These are phyloP conservation scores for Biston stratarius DNA, from an alignment of 2,888 invertebrate species.

Conservation along the genomic window DNA sequence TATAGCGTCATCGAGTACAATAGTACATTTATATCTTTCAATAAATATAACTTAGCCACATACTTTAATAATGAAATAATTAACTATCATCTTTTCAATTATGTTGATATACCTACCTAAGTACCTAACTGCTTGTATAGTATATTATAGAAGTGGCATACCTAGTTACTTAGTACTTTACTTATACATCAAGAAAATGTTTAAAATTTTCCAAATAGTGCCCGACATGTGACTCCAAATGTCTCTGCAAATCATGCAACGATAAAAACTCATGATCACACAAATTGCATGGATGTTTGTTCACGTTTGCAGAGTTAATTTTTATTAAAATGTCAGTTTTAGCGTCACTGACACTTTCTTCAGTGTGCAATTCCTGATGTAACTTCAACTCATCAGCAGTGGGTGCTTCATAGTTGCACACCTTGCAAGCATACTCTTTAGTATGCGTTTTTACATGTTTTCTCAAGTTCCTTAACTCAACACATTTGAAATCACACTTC, in stretches of 20 bases:
- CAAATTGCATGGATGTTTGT: constrained; percentile 16
- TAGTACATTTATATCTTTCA: no score
- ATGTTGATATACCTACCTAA: no score
- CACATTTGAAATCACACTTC: constrained; percentile 23
- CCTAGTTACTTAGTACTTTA: neutral
- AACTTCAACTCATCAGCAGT: constrained; percentile 1
- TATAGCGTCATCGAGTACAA: no score
- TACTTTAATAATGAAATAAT: no score
- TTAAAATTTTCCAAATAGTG: constrained; percentile 29
- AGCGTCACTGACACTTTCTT: neutral
- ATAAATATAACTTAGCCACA: no score
- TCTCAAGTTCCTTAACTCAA: constrained; percentile 2
- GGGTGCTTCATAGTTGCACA: constrained; percentile 6
- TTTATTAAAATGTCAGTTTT: neutral
- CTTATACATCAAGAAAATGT: constrained; percentile 25
- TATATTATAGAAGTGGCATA: no score
- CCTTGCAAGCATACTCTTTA: constrained; percentile 5
- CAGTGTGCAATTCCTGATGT: constrained; percentile 13
- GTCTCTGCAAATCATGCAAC: constrained; percentile 16
- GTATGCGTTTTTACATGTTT: constrained; percentile 18
- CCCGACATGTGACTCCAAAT: constrained; percentile 24
- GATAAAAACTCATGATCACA: constrained; percentile 15
- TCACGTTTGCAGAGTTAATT: neutral
- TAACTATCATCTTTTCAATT: no score
- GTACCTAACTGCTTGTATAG: no score